A percentile compares a stretch with the other conserved stretches of the same genome.
phyloP scores from a whole-genome alignment of 2,888 invertebrate genomes.

The Sarcophaga caerulescens region DNA sequence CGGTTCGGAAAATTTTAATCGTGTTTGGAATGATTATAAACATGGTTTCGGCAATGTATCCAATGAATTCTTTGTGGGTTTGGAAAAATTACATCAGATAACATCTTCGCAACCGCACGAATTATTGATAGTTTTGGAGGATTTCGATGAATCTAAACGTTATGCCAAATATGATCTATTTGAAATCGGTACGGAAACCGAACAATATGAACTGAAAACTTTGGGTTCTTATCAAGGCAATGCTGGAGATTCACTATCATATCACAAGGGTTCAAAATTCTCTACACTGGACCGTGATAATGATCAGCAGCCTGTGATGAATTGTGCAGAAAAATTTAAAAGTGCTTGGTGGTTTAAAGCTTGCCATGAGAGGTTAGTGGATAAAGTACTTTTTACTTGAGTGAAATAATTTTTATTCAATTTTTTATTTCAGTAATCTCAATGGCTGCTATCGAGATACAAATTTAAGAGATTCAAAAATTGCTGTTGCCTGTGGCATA shows the following conservation, averaged over 20 bases:
- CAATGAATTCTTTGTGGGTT: constrained; percentile 87
- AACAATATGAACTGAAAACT: constrained; percentile 85
- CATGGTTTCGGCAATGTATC: constrained; percentile 86
- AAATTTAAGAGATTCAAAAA: constrained; percentile 52
- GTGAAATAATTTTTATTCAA: neutral
- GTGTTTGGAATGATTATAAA: constrained; percentile 85
- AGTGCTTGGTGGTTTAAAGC: constrained; percentile 89
- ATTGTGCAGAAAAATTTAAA: constrained; percentile 85
- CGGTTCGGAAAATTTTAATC: constrained; percentile 85
- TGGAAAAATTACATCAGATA: constrained; percentile 84
- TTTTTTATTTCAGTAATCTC: constrained; percentile 59
- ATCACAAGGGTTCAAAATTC: constrained; percentile 87
- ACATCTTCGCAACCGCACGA: constrained; percentile 81
- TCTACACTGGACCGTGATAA: constrained; percentile 86
- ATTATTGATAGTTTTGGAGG: constrained; percentile 84
- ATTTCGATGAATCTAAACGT: constrained; percentile 83
- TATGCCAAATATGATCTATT: constrained; percentile 85
- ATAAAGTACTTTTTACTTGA: neutral
- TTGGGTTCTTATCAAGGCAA: constrained; percentile 85
- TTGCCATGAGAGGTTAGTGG: constrained; percentile 84
- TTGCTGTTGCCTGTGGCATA: constrained; percentile 60
- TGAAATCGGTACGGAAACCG: constrained; percentile 85
- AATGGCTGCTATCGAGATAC: constrained; percentile 65
- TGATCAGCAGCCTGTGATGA: constrained; percentile 85
- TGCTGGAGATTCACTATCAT: constrained; percentile 86